These are phyloP conservation scores for Glaucidium brasilianum DNA, from an alignment of 2,113 vertebrate genomes.

Conservation along the genomic window DNA sequence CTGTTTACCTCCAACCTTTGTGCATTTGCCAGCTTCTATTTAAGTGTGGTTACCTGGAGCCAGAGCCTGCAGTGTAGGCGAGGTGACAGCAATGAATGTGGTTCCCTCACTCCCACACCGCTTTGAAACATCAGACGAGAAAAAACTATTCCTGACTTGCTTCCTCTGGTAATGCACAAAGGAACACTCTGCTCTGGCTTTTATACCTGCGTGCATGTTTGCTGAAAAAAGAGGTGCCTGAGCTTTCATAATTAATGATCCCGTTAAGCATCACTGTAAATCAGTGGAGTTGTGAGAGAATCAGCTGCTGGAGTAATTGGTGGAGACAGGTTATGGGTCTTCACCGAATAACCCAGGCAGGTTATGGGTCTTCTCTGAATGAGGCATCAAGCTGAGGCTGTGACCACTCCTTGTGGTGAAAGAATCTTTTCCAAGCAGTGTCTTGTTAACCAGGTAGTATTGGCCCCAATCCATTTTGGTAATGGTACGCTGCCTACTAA, in stretches of 20 bases:
- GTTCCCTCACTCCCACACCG: background rate
- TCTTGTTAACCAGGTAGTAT: background rate
- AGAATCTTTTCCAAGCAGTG: background rate
- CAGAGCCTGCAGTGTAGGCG: background rate
- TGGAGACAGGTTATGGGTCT: background rate
- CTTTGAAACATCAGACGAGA: background rate
- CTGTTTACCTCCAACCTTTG: conserved; percentile 27
- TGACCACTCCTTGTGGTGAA: background rate
- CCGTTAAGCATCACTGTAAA: background rate
- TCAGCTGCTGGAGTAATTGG: rapidly evolving
- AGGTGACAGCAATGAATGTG: background rate
- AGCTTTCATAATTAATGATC: background rate
- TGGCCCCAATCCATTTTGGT: background rate
- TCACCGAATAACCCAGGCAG: background rate
- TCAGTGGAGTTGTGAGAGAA: background rate
- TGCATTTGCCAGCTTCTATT: conserved; percentile 28
- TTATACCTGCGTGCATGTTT: background rate
- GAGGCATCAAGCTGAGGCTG: background rate
- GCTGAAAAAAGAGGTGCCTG: background rate
- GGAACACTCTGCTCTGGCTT: background rate
- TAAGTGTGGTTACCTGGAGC: conserved; percentile 32
- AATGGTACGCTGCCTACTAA: background rate
- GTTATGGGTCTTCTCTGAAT: background rate
- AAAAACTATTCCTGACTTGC: background rate
- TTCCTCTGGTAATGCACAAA: background rate